phyloP scores from a whole-genome alignment of 2,113 vertebrate species.

The Leuciscus idus region DNA sequence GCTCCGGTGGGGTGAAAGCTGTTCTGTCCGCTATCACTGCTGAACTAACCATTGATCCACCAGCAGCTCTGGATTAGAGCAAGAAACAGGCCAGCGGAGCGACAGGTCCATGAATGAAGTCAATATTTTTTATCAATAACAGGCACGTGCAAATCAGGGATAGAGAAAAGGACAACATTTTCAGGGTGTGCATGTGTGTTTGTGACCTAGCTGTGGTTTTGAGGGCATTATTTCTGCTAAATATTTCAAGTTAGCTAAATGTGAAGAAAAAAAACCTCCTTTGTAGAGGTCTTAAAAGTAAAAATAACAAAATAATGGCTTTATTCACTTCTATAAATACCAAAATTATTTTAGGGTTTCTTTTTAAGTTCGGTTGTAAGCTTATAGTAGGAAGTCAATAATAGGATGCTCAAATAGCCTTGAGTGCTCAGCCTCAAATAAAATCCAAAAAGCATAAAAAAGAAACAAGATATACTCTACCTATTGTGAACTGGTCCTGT shows the following conservation, averaged over 20 bases:
- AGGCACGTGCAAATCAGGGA: conserved; percentile 21
- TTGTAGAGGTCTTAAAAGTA: not conserved
- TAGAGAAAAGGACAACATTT: not conserved
- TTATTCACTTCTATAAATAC: too few species aligned
- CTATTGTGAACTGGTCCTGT: conserved; percentile 88
- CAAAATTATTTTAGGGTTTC: too few species aligned
- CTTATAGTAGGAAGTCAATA: not conserved
- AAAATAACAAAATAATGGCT: not conserved
- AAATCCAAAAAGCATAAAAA: not conserved
- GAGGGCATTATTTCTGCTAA: not conserved
- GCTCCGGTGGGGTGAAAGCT: conserved; percentile 49
- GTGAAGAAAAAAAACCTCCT: too few species aligned
- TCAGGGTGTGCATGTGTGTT: not conserved
- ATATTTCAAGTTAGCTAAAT: not conserved
- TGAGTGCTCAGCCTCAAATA: not conserved
- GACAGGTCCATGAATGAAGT: conserved; percentile 32
- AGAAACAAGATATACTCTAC: conserved; percentile 68
- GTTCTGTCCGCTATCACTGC: conserved; percentile 56
- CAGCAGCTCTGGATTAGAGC: conserved; percentile 24
- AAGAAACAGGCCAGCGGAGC: conserved; percentile 31
- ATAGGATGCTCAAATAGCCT: not conserved
- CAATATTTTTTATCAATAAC: conserved; percentile 30
- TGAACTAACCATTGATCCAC: conserved; percentile 66
- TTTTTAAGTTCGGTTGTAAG: not conserved
- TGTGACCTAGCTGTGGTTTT: not conserved